Percentiles rank a stretch among this genome's conserved stretches.
phyloP scores from a whole-genome alignment of 1,140 invertebrate species.

The Pemphigus obesinymphae region DNA sequence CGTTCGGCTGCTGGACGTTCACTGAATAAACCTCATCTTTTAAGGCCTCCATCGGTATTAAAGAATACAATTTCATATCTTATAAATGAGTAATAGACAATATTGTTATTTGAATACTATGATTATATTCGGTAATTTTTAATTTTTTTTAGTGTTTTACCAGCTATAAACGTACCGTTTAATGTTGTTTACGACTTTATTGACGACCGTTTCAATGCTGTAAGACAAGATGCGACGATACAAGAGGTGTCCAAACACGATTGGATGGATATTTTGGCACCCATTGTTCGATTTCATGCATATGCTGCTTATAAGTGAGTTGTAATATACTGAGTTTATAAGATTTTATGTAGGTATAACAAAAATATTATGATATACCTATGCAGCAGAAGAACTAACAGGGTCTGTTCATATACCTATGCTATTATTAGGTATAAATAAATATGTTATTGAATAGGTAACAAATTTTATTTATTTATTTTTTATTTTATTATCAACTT shows the following conservation, averaged over 20 bases:
- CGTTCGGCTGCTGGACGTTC: slow-evolving; percentile 35
- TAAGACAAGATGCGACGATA: slow-evolving; percentile 70
- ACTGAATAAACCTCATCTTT: slow-evolving; percentile 12
- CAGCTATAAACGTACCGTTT: slow-evolving; percentile 27
- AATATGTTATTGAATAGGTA: no score
- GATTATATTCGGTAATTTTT: not conserved
- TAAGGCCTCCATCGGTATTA: slow-evolving; percentile 28
- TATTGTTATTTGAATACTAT: not conserved
- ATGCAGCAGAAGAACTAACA: no score
- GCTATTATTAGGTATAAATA: no score
- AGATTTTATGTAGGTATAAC: not conserved
- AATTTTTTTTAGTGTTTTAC: slow-evolving; percentile 37
- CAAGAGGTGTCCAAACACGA: slow-evolving; percentile 56
- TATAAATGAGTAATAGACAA: slow-evolving; percentile 15
- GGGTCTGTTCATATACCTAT: no score
- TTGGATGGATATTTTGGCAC: slow-evolving; percentile 60
- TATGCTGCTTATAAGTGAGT: slow-evolving; percentile 58
- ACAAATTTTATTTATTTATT: no score
- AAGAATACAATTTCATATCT: slow-evolving; percentile 26
- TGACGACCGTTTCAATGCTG: slow-evolving; percentile 66
- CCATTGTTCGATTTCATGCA: slow-evolving; percentile 63
- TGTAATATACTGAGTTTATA: not conserved
- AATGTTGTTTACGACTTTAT: slow-evolving; percentile 65
- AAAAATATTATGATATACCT: no score
- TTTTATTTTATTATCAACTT: no score